phyloP scores from a whole-genome alignment of 1,140 invertebrate species.

The Belonocnema kinseyi region DNA sequence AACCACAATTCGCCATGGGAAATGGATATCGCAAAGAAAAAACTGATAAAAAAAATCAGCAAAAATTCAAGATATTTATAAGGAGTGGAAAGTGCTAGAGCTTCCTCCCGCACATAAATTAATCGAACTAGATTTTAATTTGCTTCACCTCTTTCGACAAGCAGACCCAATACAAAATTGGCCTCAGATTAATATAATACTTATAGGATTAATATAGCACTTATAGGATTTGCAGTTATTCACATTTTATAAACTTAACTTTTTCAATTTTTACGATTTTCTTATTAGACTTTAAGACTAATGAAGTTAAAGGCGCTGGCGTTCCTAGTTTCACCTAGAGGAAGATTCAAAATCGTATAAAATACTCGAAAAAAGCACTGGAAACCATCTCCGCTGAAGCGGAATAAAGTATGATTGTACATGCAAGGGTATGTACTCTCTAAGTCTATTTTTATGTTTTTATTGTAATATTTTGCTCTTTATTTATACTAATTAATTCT shows the following conservation, averaged over 20 bases:
- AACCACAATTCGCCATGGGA: constrained; percentile 29
- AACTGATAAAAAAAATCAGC: neutral
- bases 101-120: constrained; percentile 27
- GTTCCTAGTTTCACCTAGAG: neutral
- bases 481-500: neutral
- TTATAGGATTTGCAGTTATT: neutral
- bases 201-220: too few species aligned
- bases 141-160: neutral
- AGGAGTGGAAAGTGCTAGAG: constrained; percentile 29
- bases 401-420: too few species aligned
- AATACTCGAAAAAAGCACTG: neutral
- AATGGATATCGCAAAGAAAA: neutral
- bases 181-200: neutral
- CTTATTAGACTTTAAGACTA: neutral
- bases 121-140: constrained; percentile 1
- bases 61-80: constrained; percentile 23
- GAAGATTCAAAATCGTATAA: neutral
- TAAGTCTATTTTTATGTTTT: too few species aligned
- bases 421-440: too few species aligned
- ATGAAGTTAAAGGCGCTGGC: constrained; percentile 2
- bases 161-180: neutral
- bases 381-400: too few species aligned
- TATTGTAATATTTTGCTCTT: neutral
- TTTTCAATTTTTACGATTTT: neutral
- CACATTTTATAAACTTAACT: neutral